Evolutionary conservation across 2,113 vertebrate species (phyloP), one percentile per base, ranked within the genome.

Genomic region (Cheilinus undulatus): DNA sequence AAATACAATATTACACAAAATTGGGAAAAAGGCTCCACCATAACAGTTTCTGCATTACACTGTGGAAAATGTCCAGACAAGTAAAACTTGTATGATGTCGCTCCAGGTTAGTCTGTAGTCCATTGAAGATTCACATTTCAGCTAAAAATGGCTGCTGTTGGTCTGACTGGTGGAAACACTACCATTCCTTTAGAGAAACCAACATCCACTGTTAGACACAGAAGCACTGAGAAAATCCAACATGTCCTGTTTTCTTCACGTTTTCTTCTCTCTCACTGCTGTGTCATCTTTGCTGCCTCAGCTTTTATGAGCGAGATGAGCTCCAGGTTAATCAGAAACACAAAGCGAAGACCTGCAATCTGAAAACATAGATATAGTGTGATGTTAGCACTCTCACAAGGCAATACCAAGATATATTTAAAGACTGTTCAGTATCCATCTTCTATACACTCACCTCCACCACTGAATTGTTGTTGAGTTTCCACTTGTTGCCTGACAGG

Each of bases 281-380:
- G 96, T 5, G 93, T 94, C 91, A 98, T 95, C 89, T 97, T 98
- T 77, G 97, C 96, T 7, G 97, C 96, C 87, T 99, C 97, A 0
- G 97, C 97, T 93, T 97, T 96, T 85, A 98, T 98, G 49, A 99
- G 94, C 3, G 97, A 94, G 34, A 98, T 99, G 65, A 99, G 95
- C 70, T 99, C 97, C 88, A 97, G 94, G 90, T 99, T 98, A 89
- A 99, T 99, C 64, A 99, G 94, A 89, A 99, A 99, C 75, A 98
- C 97, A 14, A 99, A 99, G 50, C 97, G 95, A 42, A 99, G 95
- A 56, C 97, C 96, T 84, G 97, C 96, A 22, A 99, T 98, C 96
- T 99, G 83, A 12, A 63, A 32, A 83, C 49, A 81, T 69, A 61
- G 10, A 74, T 2, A 40, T 20, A 58, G 7, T 2, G 2, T 9